phyloP scores from a whole-genome alignment of 2,888 invertebrate genomes.

The Heteropelma amictum region DNA sequence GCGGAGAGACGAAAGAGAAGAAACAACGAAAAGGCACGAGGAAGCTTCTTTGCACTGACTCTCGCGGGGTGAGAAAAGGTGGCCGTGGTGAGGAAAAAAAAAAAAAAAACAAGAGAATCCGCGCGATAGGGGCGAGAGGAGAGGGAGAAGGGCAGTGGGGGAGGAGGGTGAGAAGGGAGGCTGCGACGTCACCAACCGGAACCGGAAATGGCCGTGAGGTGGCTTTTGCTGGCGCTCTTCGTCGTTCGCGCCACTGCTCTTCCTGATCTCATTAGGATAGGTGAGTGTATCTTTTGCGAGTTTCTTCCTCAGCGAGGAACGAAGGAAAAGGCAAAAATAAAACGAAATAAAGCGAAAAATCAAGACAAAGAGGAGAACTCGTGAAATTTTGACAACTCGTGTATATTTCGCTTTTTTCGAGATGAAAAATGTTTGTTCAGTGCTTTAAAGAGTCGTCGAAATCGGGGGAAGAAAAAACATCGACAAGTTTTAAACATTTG shows the following conservation, averaged over 20 bases:
- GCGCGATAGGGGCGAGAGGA: too few species aligned
- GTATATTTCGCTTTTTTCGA: too few species aligned
- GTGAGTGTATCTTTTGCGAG: constrained; percentile 75
- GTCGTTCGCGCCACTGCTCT: constrained; percentile 72
- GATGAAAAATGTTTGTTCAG: too few species aligned
- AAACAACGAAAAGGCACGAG: constrained; percentile 35
- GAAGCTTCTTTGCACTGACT: not conserved
- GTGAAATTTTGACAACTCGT: too few species aligned
- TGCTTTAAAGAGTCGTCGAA: too few species aligned
- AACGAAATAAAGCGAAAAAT: too few species aligned
- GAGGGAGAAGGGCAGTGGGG: constrained; percentile 31
- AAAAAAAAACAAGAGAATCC: too few species aligned
- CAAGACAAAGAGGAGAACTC: too few species aligned
- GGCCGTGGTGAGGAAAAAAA: constrained; percentile 60
- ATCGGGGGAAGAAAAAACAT: too few species aligned
- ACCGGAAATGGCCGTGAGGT: constrained; percentile 73
- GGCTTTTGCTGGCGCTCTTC: constrained; percentile 71
- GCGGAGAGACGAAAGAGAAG: constrained; percentile 33
- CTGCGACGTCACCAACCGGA: constrained; percentile 62
- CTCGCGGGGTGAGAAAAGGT: constrained; percentile 16
- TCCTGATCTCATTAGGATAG: constrained; percentile 80
- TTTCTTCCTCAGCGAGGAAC: constrained; percentile 44
- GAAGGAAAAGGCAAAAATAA: too few species aligned
- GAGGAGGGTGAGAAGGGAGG: constrained; percentile 44
- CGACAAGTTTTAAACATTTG: too few species aligned